phyloP scores from a whole-genome alignment of 2,888 invertebrate genomes.

The Agriopis leucophaearia region DNA sequence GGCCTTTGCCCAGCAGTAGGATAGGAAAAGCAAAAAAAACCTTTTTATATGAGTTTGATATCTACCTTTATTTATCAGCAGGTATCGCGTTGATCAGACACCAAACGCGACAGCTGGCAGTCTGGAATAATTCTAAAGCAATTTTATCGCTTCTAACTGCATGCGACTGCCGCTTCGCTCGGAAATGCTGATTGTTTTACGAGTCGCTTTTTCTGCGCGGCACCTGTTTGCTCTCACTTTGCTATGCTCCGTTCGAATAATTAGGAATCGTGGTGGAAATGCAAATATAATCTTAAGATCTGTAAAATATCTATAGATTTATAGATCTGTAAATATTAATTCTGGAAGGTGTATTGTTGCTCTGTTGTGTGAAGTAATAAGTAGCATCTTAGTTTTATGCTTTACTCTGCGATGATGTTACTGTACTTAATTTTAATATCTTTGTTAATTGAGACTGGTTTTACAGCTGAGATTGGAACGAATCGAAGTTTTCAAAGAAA shows the following conservation, averaged over 20 bases:
- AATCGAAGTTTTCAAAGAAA: too few species aligned
- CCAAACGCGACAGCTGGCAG: constrained; percentile 55
- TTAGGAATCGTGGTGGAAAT: constrained; percentile 14
- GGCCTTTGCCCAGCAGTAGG: too few species aligned
- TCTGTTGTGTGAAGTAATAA: too few species aligned
- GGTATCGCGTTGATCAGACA: constrained; percentile 45
- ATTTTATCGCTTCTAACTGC: constrained; percentile 69
- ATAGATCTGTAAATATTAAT: neutral
- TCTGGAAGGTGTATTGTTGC: too few species aligned
- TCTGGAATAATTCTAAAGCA: constrained; percentile 68
- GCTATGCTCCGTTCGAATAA: constrained; percentile 11
- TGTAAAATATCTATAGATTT: too few species aligned
- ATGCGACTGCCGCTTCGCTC: constrained; percentile 57
- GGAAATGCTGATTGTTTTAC: constrained; percentile 46
- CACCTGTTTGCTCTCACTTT: constrained; percentile 28
- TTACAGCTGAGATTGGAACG: too few species aligned
- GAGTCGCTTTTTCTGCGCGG: constrained; percentile 35
- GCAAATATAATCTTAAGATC: too few species aligned
- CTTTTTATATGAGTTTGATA: neutral
- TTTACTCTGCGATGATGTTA: too few species aligned
- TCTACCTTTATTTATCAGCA: neutral
- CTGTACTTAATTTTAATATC: too few species aligned
- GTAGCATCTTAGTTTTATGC: too few species aligned
- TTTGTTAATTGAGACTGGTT: too few species aligned
- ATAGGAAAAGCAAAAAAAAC: neutral